These are phyloP conservation scores for Diplogasteroides magnus DNA, from an alignment of 1,140 invertebrate genomes.

Conservation along the genomic window DNA sequence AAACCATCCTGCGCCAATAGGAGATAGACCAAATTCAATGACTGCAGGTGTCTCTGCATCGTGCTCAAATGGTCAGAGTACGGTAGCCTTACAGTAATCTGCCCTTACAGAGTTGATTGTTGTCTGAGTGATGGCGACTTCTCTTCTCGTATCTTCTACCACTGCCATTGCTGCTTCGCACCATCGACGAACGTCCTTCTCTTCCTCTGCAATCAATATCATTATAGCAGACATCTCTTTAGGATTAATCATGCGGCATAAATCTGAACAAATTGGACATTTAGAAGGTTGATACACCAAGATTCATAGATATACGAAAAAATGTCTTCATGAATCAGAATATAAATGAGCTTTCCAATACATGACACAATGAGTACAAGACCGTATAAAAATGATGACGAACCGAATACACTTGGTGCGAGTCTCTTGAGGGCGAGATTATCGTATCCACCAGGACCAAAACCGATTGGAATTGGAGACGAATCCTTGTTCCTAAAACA, in stretches of 20 bases:
- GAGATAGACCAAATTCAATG: conserved; percentile 22
- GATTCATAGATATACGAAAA: no score
- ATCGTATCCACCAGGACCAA: conserved; percentile 36
- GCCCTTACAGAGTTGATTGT: conserved; percentile 3
- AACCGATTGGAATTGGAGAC: conserved; percentile 27
- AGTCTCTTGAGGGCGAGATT: conserved; percentile 27
- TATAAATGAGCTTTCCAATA: no score
- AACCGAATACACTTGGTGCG: conserved; percentile 23
- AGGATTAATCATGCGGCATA: no score
- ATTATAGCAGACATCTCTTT: background rate
- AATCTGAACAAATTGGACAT: no score
- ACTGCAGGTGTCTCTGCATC: conserved; percentile 1
- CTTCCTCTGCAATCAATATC: background rate
- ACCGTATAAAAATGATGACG: no score
- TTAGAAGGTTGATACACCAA: no score
- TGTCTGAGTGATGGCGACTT: conserved; percentile 20
- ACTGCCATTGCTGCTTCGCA: conserved; percentile 36
- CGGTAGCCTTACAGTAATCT: conserved; percentile 6
- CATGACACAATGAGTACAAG: no score
- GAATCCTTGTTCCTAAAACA: background rate
- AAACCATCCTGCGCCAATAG: conserved; percentile 34
- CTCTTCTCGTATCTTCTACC: conserved; percentile 22
- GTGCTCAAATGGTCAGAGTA: conserved; percentile 13
- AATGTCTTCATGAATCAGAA: no score
- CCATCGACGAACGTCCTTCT: conserved; percentile 25